phyloP scores from a whole-genome alignment of 2,888 invertebrate genomes.

The Tenthredo amoena region DNA sequence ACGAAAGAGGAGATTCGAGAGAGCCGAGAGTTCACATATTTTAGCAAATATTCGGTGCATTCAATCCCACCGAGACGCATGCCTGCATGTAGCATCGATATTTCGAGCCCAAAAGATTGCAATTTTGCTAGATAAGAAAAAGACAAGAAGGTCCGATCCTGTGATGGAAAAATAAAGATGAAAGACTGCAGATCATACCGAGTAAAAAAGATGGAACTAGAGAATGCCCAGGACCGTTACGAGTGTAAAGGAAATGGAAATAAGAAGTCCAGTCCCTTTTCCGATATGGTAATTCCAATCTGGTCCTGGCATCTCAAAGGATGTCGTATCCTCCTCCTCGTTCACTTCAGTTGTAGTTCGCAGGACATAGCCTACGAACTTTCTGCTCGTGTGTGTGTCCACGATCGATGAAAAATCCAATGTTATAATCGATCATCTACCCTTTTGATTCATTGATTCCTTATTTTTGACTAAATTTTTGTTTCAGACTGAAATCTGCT shows the following conservation, averaged over 20 bases:
- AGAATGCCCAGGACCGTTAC: slow-evolving; percentile 43
- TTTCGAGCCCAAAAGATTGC: slow-evolving; percentile 14
- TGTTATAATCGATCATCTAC: too few species aligned
- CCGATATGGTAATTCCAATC: slow-evolving; percentile 74
- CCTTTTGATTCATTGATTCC: background rate
- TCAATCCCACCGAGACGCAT: background rate
- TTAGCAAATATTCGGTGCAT: background rate
- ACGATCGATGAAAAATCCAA: background rate
- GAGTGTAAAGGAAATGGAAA: slow-evolving; percentile 65
- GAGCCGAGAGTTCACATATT: background rate
- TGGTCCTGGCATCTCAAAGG: slow-evolving; percentile 67
- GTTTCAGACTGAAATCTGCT: slow-evolving; percentile 94
- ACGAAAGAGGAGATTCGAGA: background rate
- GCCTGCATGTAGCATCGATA: background rate
- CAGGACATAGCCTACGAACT: background rate
- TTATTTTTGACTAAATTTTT: background rate
- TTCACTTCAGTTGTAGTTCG: background rate
- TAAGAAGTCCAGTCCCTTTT: slow-evolving; percentile 67
- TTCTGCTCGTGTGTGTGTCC: background rate
- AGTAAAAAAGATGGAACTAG: slow-evolving; percentile 57
- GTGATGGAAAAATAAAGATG: slow-evolving; percentile 55
- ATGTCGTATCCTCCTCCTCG: slow-evolving; percentile 39
- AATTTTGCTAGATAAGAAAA: slow-evolving; percentile 22
- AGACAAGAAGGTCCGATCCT: slow-evolving; percentile 45
- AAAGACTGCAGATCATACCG: slow-evolving; percentile 56